Evolutionary conservation across 1,140 invertebrate genomes (phyloP), one percentile per base, ranked within the genome.

Genomic region (Lasioglossum albipes): DNA sequence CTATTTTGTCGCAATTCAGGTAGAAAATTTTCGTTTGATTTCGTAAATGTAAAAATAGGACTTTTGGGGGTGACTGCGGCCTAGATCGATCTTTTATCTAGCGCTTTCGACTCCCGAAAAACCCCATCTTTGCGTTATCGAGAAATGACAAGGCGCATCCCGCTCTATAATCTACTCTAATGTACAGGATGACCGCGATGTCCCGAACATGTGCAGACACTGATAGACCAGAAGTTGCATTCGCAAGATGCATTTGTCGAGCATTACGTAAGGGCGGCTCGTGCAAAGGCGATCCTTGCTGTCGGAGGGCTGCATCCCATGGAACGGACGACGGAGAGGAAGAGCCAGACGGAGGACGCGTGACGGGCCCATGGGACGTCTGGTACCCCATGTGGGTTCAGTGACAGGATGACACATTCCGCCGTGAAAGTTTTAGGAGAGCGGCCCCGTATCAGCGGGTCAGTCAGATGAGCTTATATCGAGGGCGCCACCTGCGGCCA

Each of bases 381-480:
- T 86, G 7, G 59, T 87, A 87, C 85, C 85, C 83, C 73, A 83
- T 87, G 73, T 84, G 86, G 82, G 91, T 91, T 89, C 91, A 92
- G 91, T 92, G 91, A 92, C 91, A 92, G 91, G 91, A 92, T 92
- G 91, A 92, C 91, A 92, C 91, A 92, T 92, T 92, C 91, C 89
- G 84, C 89, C 91, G 90, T 92, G 90, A 92, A 91, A 92, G 90
- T 91, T 92, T 92, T 83, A 78, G 90, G 85, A 91, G 89, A 89
- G 87, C 83, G 87, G 88, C 72, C 85, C 84, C 79, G 84, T 91
- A 90, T 91, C 90, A 91, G 89, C 84, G 87, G 84, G 89, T 87
- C 80, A 87, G 89, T 81, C 85, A 86, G 86, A 88, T 86, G 86
- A 89, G 88, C 89, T 91, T 87, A 90, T 88, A 88, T 90, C 84